Evolutionary conservation across 92 coral and sea anemone species (phyloP).

Genomic region (Porites divaricata): DNA sequence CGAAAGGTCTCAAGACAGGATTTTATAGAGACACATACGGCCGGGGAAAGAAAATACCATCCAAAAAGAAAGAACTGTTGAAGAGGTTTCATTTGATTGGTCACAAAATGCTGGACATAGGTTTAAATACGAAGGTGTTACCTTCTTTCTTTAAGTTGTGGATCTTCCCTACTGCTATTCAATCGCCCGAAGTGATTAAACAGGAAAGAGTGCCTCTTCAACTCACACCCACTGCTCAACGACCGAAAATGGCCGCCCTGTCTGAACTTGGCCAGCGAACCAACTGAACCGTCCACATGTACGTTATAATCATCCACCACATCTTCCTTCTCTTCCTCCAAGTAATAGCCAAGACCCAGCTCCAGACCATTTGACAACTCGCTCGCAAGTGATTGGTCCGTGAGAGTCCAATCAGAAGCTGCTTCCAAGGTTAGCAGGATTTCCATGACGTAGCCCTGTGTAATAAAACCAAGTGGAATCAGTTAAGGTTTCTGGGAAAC

Average conservation of each 20-base stretch:
- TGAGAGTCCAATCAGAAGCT: constrained; percentile 86
- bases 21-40: too few species aligned
- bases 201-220: constrained; percentile 69
- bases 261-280: constrained; percentile 59
- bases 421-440: constrained; percentile 91
- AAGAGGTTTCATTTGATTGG: too few species aligned
- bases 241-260: constrained; percentile 79
- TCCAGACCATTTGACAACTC: constrained; percentile 68
- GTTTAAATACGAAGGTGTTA: constrained; percentile 1
- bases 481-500: neutral
- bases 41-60: too few species aligned
- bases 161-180: constrained; percentile 72
- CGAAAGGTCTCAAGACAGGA: too few species aligned
- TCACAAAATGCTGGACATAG: too few species aligned
- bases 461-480: neutral
- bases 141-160: constrained; percentile 83
- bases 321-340: constrained; percentile 50
- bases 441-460: constrained; percentile 96
- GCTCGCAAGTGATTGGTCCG: constrained; percentile 57
- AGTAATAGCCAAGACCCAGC: constrained; percentile 44
- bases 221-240: constrained; percentile 95
- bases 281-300: constrained; percentile 46
- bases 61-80: too few species aligned
- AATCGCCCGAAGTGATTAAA: constrained; percentile 72
- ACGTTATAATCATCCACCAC: constrained; percentile 74